Evolutionary conservation across 2,797 vertebrate species (phyloP), one percentile per base, ranked within the genome.

Genomic region (Lepus oiostolus): DNA sequence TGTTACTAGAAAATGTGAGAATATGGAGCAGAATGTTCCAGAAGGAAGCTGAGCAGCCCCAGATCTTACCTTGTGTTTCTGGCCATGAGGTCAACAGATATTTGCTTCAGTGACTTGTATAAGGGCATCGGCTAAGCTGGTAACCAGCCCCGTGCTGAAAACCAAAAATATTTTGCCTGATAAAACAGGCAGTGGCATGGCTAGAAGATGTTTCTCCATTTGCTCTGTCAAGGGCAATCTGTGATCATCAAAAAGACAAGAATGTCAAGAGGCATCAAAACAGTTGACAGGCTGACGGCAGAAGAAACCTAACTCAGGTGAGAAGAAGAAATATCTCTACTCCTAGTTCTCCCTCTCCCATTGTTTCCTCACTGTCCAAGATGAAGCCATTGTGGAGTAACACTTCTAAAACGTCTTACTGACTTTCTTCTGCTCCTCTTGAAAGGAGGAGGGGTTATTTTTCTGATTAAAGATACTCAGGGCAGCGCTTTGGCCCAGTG

Each of bases 1-100:
- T 96, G 77, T 93, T 96, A 35, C 84, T 87, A 77, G 88, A 75
- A 94, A 91, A 95, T 50, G 62, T 54, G 28, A 93, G 11, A 7
- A 12, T 30, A 8, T 83, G 10, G 62, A 16, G 28, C 70, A 70
- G 79, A 86, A 84, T n/a, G 7, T 60, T 91, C 87, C 68, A 75
- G 77, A 77, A 58, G 63, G 32, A 2, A 62, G 32, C 19, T 50
- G 21, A 58, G 32, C 77, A 85, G 35, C 19, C 74, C 54, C 21
- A 54, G 65, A 32, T 7, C 8, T 62, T 63, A n/a, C 7, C 35
- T 79, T 13, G 30, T 16, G 76, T 19, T 8, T 42, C 60, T 24
- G 24, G 32, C 60, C 16, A 2, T 42, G 35, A 92, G 65, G 63
- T 77, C 82, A 62, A 38, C 7, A 28, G n/a, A 47, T 24, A 4